Base-by-base conservation (phyloP, 2,113 vertebrate species). In the Elephantulus edwardii region DNA sequence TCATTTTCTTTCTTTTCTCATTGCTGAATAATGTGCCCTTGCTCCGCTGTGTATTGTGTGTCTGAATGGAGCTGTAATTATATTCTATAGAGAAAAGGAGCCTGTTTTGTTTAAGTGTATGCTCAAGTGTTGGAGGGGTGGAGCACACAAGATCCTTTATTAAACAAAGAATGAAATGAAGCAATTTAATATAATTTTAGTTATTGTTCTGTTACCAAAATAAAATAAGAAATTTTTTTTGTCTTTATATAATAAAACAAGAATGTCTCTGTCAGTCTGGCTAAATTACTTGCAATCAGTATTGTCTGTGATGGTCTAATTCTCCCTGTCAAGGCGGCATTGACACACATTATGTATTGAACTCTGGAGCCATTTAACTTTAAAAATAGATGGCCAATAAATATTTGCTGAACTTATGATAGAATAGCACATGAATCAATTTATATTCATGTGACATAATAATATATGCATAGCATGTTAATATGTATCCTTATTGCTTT, bases 31-130 rank as follows among this genome's bases (percentile, higher is more conserved):
- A 92, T 91, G 88, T 70, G 12, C 38, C 50, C 58, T 44, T 58
- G 11, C 4, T 30, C 33, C 66, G n/a, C 50, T 90, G 71, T 40
- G 66, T 92, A 38, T 92, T 95, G 20, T 86, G 26, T 72, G 84
- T 88, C 56, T 93, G 56, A 94, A 92, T 91, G 22, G 68, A 92
- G 22, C 70, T 89, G 14, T 90, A 88, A 90, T 96, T 93, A 86
- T 87, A 85, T 58, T 89, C 72, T 92, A 10, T 77, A 83, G 83
- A 88, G 72, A 86, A 92, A 91, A 78, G 84, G 81, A 90, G n/a
- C 16, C 40, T 62, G 14, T 85, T 94, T 92, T 78, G 33, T 94
- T 90, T 77, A 74, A 94, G 58, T 89, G n/a, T 77, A 81, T 33
- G 38, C 60, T 79, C 20, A 91, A 30, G 40, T 77, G 89, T 85